Conservation (phyloP, 2,113 vertebrate species). For the Macroglossus sobrinus region DNA sequence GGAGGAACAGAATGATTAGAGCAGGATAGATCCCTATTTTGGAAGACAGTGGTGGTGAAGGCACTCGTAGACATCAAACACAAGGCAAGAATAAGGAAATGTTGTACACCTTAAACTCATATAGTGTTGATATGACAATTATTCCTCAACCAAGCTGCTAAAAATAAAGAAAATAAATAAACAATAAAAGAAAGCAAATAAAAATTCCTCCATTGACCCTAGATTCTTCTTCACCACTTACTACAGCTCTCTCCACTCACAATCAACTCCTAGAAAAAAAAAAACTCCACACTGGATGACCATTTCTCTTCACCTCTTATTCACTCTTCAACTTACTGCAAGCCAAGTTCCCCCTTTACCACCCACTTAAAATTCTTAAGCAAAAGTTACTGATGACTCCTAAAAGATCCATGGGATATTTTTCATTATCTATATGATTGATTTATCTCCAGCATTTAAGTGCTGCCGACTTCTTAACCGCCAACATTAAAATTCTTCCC, state of each 20-base stretch:
- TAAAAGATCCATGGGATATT: background rate
- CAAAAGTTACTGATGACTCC: background rate
- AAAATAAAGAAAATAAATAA: background rate
- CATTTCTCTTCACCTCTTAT: background rate
- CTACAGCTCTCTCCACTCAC: background rate
- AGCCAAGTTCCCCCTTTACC: background rate
- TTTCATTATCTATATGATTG: background rate
- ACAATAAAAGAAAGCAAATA: background rate
- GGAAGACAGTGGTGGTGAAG: background rate
- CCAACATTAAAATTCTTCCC: background rate
- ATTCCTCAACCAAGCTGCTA: background rate
- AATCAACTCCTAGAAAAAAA: background rate
- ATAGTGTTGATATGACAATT: background rate
- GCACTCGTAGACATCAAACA: background rate
- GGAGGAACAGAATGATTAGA: background rate
- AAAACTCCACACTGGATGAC: background rate
- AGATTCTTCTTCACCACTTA: background rate
- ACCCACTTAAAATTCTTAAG: background rate
- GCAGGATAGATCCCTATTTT: background rate
- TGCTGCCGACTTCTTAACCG: no score
- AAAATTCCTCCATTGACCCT: background rate
- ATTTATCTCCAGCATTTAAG: background rate
- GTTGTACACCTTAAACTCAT: background rate
- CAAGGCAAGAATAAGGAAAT: background rate
- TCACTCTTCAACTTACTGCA: background rate